Base-by-base conservation (phyloP, 2,888 invertebrate genomes). In the Myathropa florea region DNA sequence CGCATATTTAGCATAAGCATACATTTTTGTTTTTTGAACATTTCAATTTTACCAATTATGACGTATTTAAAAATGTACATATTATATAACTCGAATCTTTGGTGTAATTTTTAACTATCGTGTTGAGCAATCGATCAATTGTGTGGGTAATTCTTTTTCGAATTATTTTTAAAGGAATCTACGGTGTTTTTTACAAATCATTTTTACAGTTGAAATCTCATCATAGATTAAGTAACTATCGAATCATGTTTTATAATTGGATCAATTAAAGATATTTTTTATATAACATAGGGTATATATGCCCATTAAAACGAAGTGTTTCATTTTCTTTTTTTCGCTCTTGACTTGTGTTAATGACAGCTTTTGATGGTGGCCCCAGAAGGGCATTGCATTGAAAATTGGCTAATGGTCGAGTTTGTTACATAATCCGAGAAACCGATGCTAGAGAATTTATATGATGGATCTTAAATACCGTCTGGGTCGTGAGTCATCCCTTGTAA, bases 21-120 rank as follows among this genome's bases (percentile, higher is more conserved):
- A 64, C 64, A 64, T 18, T 9, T 24, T n/a, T n/a, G 6, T 28
- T 60, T 14, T 57, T 10, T n/a, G 33, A n/a, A 14, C 28, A 46
- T 18, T 26, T 67, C 30, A 12, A 59, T 77, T 77, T 78, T 78
- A 71, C 70, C 36, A 28, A 64, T 65, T 57, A 30, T 78, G 78
- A 78, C 78, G 3, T 61, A 61, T 21, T 46, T 46, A n/a, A 18
- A 46, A 46, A 46, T 46, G 46, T 46, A 46, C 26, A 39, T 55
- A 59, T 18, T 53, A 61, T 30, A 60, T 55, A 55, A 55, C 28
- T n/a, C n/a, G n/a, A 24, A 71, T 63, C 23, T 36, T 77, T 53
- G 70, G 55, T 61, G 24, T 68, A 64, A 75, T 64, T 59, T 36
- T 57, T 36, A 67, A 61, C 24, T 14, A 4, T 76, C 30, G n/a